Evolutionary conservation across 2,113 vertebrate species (phyloP).

Genomic region (Cavia aperea): DNA sequence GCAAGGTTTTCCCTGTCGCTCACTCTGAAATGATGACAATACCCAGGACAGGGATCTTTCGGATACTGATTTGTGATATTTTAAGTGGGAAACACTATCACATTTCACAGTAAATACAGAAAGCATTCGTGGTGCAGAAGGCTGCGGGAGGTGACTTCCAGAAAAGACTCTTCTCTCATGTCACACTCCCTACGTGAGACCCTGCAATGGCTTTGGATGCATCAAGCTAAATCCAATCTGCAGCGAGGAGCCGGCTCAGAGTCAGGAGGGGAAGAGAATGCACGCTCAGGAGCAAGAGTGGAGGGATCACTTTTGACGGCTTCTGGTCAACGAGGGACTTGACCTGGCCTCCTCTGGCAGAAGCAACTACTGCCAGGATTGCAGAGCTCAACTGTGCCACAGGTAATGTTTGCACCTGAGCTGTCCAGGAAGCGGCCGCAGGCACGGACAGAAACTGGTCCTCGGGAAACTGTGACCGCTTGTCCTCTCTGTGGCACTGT

Average conservation of each 20-base stretch:
- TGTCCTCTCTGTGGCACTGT: background rate
- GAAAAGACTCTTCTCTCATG: background rate
- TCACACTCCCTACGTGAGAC: background rate
- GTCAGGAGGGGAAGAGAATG: background rate
- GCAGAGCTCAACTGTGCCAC: accelerated
- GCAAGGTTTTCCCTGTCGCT: background rate
- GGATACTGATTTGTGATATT: background rate
- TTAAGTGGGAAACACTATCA: background rate
- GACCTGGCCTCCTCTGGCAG: background rate
- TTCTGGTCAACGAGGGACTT: accelerated
- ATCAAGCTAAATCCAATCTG: background rate
- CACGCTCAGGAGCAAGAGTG: accelerated
- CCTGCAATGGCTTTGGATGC: background rate
- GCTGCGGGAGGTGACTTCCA: background rate
- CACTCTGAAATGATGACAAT: background rate
- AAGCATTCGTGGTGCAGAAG: background rate
- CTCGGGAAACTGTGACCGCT: too few relatives aligned
- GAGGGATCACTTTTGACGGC: background rate
- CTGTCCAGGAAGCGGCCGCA: accelerated
- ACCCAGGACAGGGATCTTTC: background rate
- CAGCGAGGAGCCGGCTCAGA: background rate
- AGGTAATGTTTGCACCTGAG: background rate
- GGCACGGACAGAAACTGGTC: background rate
- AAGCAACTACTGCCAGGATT: background rate
- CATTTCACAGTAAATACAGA: background rate